Conservation (phyloP, 2,888 invertebrate genomes). For the Dryobota labecula region DNA sequence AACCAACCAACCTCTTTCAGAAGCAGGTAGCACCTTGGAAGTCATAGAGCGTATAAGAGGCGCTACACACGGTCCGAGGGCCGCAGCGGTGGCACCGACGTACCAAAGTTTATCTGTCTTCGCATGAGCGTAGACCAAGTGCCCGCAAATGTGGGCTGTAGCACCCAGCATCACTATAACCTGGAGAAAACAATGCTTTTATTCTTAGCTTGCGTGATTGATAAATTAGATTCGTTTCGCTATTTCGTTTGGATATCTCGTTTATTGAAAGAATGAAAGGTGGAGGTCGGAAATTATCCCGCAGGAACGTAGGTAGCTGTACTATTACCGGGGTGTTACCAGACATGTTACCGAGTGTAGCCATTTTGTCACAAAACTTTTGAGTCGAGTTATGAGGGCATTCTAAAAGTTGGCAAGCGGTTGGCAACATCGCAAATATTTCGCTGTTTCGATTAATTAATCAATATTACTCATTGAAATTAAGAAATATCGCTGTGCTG, state of each 20-base stretch:
- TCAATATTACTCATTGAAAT: not conserved
- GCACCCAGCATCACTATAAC: conserved; percentile 94
- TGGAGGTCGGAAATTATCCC: not conserved
- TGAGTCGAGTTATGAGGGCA: not conserved
- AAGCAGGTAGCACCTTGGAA: conserved; percentile 93
- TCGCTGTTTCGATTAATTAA: not conserved
- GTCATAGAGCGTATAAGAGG: conserved; percentile 95
- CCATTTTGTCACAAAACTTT: not conserved
- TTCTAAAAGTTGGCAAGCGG: not conserved
- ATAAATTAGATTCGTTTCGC: not conserved
- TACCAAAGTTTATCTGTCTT: conserved; percentile 91
- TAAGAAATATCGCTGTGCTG: not conserved
- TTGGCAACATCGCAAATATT: not conserved
- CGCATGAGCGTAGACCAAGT: conserved; percentile 92
- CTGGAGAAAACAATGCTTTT: conserved; percentile 72
- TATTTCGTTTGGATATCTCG: not conserved
- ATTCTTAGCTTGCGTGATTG: not conserved
- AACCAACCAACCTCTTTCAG: conserved; percentile 91
- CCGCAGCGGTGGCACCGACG: conserved; percentile 93
- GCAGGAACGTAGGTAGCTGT: not conserved
- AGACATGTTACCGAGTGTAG: not conserved
- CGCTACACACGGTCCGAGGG: conserved; percentile 94
- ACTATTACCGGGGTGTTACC: not conserved
- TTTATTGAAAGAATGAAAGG: no score
- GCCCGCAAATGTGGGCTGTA: conserved; percentile 92